Percentiles rank a stretch among this genome's conserved stretches.
Conservation (phyloP, 1,140 invertebrate species). For the Epicauta chinensis region DNA sequence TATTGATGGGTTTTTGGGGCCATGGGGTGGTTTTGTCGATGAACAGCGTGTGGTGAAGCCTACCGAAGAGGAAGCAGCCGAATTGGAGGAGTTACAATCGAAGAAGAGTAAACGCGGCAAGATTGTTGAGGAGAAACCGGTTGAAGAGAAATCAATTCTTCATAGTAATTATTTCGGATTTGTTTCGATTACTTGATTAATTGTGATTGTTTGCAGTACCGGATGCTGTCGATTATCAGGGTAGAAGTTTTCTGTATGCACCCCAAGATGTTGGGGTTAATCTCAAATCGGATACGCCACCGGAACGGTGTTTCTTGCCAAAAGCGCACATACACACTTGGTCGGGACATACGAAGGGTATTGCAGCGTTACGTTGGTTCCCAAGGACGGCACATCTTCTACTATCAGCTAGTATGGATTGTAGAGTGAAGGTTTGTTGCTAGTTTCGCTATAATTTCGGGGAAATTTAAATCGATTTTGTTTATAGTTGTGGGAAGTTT, state of each 20-base stretch:
- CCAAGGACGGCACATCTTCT: slow-evolving; percentile 92
- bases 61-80: slow-evolving; percentile 84
- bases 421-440: slow-evolving; percentile 75
- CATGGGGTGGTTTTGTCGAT: slow-evolving; percentile 93
- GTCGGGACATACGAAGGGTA: slow-evolving; percentile 96
- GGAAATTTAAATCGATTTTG: slow-evolving; percentile 26
- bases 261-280: slow-evolving; percentile 96
- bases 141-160: slow-evolving; percentile 92
- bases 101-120: slow-evolving; percentile 84
- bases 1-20: slow-evolving; percentile 92
- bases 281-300: slow-evolving; percentile 83
- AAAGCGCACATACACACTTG: slow-evolving; percentile 96
- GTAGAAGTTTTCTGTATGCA: slow-evolving; percentile 87
- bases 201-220: slow-evolving; percentile 63
- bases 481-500: slow-evolving; percentile 93
- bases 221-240: slow-evolving; percentile 93
- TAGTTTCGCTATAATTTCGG: background rate
- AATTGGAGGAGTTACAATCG: slow-evolving; percentile 88
- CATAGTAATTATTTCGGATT: slow-evolving; percentile 66
- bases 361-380: slow-evolving; percentile 93
- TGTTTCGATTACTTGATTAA: background rate
- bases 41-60: slow-evolving; percentile 85
- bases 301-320: slow-evolving; percentile 94
- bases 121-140: slow-evolving; percentile 79
- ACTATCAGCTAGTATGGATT: slow-evolving; percentile 95